phyloP scores from a whole-genome alignment of 2,888 invertebrate species.

The Trypoxylon attenuatum region DNA sequence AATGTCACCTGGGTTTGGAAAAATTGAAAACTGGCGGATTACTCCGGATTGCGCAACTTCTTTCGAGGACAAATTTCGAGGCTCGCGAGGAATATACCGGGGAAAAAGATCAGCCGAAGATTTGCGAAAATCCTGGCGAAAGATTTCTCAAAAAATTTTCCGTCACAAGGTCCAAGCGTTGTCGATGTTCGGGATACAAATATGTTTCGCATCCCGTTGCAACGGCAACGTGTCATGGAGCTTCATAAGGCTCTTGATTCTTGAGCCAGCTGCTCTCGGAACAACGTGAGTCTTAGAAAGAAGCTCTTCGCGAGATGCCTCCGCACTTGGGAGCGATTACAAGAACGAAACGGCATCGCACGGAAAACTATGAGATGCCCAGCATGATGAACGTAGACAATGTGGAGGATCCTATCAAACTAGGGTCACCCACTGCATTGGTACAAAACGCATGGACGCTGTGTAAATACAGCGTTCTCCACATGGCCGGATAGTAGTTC shows the following conservation, averaged over 20 bases:
- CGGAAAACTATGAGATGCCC: slow-evolving; percentile 1
- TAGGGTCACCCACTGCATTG: slow-evolving; percentile 7
- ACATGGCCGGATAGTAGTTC: slow-evolving; percentile 16
- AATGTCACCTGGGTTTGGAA: slow-evolving; percentile 27
- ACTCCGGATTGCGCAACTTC: slow-evolving; percentile 71
- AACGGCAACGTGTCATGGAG: slow-evolving; percentile 63
- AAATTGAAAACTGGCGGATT: slow-evolving; percentile 60
- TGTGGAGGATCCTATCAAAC: slow-evolving; percentile 8
- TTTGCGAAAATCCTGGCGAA: slow-evolving; percentile 13
- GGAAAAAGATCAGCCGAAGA: slow-evolving; percentile 15
- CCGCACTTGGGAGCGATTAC: background rate
- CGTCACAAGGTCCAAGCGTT: slow-evolving; percentile 7
- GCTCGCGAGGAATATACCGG: slow-evolving; percentile 29
- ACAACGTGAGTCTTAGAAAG: slow-evolving; percentile 19
- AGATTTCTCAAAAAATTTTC: slow-evolving; percentile 22
- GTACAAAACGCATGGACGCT: slow-evolving; percentile 14
- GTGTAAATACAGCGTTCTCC: slow-evolving; percentile 2
- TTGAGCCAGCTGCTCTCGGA: slow-evolving; percentile 36
- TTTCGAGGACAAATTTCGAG: slow-evolving; percentile 33
- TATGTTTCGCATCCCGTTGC: slow-evolving; percentile 49
- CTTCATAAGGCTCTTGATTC: slow-evolving; percentile 39
- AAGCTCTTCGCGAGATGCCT: slow-evolving; percentile 6
- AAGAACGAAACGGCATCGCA: background rate
- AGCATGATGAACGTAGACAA: slow-evolving; percentile 9
- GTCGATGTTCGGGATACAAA: slow-evolving; percentile 43